Base-by-base conservation (phyloP, 2,113 vertebrate species). In the Oreochromis spilurus region DNA sequence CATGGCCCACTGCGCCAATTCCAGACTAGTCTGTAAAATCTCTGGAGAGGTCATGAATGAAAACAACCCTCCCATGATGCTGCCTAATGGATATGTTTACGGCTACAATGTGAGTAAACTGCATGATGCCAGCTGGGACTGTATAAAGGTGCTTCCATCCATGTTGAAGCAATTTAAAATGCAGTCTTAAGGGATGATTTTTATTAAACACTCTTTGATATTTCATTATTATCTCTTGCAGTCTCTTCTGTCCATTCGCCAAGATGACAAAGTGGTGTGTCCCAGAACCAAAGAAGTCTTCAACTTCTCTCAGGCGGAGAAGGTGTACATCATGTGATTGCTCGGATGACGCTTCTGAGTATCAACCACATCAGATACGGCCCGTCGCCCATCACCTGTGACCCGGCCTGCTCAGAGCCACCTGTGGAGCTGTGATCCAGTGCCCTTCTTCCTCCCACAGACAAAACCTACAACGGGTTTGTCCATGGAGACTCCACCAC, bases 41-140 rank as follows among this genome's bases (percentile, higher is more conserved):
- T 99, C 99, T 0, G 99, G 99, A 34, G 98, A 99, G 55, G 99
- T 99, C 79, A 99, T 99, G 99, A 99, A 99, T 8, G 99, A 99
- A 97, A 99, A 99, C 96, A 99, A 99, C 94, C 98, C 98, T n/a
- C 99, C 99, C 9, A 99, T 99, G 99, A 99, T 99, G 98, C 96
- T 99, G 94, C 98, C 98, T 92, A 99, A 99, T 52, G 99, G 99
- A 95, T 99, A 99, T 48, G 98, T 99, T 88, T 99, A 99, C 6
- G 98, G 99, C 93, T 99, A 99, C 95, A 99, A 99, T 45, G 99
- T 99, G 94, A 99, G 98, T 96, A 48, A 21, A 38, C 21, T 5
- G 5, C 19, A 29, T 0, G 4, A 54, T 34, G 72, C 10, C 72
- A 77, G 72, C 72, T 50, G 72, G 24, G 19, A 53, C n/a, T 21